Evolutionary conservation across 2,113 vertebrate species (phyloP).

Genomic region (Acrocephalus arundinaceus): DNA sequence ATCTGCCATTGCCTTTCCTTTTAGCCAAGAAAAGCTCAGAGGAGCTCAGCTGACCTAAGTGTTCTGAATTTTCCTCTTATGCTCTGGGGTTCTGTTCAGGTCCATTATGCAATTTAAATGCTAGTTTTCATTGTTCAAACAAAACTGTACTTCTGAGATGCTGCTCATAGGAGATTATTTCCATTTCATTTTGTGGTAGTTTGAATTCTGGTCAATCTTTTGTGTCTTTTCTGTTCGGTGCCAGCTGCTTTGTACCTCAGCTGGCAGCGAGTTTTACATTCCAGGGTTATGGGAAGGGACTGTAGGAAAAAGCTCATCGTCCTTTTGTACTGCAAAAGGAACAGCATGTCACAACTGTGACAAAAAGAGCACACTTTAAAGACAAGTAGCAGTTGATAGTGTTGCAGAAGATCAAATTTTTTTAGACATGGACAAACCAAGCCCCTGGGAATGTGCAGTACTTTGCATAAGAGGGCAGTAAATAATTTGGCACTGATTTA

Average conservation of each 20-base stretch:
- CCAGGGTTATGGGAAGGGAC: neutral
- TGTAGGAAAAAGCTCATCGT: neutral
- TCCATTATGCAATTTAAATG: slow-evolving; percentile 22
- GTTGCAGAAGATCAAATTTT: neutral
- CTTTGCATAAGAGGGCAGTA: neutral
- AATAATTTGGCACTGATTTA: neutral
- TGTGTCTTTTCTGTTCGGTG: neutral
- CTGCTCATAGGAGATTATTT: slow-evolving; percentile 26
- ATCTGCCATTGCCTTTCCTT: neutral
- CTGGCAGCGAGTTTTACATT: slow-evolving; percentile 16
- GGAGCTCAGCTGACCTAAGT: neutral
- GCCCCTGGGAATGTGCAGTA: neutral
- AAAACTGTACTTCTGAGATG: slow-evolving; percentile 15
- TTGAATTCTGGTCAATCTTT: slow-evolving; percentile 49
- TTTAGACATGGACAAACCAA: neutral
- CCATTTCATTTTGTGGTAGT: slow-evolving; percentile 22
- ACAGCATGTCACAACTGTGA: neutral
- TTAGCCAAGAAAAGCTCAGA: slow-evolving; percentile 16
- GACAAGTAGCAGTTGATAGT: neutral
- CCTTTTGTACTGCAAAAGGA: neutral
- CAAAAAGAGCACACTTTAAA: neutral
- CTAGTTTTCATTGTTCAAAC: slow-evolving; percentile 24
- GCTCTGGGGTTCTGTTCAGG: neutral
- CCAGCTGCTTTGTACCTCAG: slow-evolving; percentile 20
- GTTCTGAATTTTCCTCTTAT: neutral